Percentiles rank a stretch among this genome's conserved stretches.
These are phyloP conservation scores for Philhelius pedissequus DNA, from an alignment of 2,888 invertebrate genomes.

Conservation along the genomic window DNA sequence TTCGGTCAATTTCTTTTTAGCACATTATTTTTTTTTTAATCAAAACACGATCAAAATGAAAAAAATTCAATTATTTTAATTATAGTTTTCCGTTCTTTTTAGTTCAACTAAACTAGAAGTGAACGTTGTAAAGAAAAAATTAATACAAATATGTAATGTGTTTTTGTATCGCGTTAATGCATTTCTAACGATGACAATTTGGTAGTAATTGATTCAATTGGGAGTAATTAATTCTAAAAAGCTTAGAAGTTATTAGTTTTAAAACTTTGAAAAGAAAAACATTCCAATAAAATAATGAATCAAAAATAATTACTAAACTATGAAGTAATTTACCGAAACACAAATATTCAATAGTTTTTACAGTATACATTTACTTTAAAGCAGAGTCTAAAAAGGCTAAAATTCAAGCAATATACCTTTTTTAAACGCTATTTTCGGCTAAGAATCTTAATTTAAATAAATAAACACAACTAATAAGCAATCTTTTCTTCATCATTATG, in stretches of 20 bases:
- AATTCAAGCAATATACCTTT: too few relatives aligned
- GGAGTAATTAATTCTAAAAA: not conserved
- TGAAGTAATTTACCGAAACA: too few relatives aligned
- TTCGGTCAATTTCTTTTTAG: not conserved
- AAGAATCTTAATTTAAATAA: not conserved
- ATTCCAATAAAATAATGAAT: too few relatives aligned
- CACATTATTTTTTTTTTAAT: not conserved
- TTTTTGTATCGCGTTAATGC: not conserved
- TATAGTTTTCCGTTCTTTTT: not conserved
- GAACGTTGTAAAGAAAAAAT: not conserved
- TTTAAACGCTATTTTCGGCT: not conserved
- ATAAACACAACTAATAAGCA: not conserved
- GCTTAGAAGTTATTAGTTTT: not conserved
- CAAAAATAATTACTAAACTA: not conserved
- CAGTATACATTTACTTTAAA: too few relatives aligned
- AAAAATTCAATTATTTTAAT: not conserved
- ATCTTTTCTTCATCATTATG: constrained; percentile 5
- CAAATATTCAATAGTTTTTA: too few relatives aligned
- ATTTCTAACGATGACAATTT: not conserved
- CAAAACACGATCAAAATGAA: not conserved
- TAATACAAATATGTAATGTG: not conserved
- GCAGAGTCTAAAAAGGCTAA: too few relatives aligned
- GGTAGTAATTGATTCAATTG: not conserved
- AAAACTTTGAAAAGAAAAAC: not conserved
- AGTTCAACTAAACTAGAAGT: not conserved